Evolutionary conservation across 2,113 vertebrate genomes (phyloP).

Genomic region (Mesembrinibis cayennensis): DNA sequence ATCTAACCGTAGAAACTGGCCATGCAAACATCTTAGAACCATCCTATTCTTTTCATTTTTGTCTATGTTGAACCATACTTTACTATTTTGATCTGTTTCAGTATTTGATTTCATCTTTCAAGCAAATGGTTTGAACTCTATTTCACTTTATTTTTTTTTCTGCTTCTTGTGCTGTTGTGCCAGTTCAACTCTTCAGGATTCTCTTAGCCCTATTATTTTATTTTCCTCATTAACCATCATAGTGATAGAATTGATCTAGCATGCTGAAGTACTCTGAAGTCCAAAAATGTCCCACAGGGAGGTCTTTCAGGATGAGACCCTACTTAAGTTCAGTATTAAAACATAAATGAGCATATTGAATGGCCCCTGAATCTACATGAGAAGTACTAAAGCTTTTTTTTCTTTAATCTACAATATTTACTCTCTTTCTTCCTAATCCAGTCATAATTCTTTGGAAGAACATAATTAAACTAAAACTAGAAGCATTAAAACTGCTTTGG

Average conservation of each 20-base stretch:
- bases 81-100: not conserved
- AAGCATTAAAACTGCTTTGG: not conserved
- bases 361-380: not conserved
- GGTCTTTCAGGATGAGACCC: not conserved
- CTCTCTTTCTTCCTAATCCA: not conserved
- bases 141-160: not conserved
- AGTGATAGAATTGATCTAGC: not conserved
- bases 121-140: not conserved
- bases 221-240: not conserved
- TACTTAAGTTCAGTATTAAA: not conserved
- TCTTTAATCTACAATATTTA: slow-evolving; percentile 3
- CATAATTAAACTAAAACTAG: slow-evolving; percentile 33
- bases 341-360: not conserved
- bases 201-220: not conserved
- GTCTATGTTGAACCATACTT: not conserved
- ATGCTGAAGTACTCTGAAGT: not conserved
- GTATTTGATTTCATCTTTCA: not conserved
- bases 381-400: not conserved
- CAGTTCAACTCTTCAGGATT: not conserved
- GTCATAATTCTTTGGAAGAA: slow-evolving; percentile 10
- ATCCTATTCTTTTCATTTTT: not conserved
- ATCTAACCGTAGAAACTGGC: not conserved
- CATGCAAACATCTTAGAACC: not conserved
- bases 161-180: not conserved
- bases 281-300: not conserved